Conservation (phyloP, 1,140 invertebrate genomes). For the Drosophila guanche region DNA sequence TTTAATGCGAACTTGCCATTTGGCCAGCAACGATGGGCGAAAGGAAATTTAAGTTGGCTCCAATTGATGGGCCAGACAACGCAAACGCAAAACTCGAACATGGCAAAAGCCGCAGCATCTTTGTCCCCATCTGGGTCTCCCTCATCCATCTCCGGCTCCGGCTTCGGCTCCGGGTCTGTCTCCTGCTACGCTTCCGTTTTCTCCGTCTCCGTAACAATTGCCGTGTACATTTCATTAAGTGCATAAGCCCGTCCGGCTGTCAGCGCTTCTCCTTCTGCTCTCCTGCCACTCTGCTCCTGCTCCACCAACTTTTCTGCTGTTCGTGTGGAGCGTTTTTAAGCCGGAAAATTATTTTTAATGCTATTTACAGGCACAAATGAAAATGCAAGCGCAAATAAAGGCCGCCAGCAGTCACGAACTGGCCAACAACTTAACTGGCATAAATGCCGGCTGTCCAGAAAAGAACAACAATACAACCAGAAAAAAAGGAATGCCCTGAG, state of each 20-base stretch:
- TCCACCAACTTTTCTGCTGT: neutral
- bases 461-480: constrained; percentile 11
- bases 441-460: constrained; percentile 39
- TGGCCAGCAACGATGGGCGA: constrained; percentile 44
- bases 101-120: constrained; percentile 33
- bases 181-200: constrained; percentile 12
- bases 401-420: constrained; percentile 67
- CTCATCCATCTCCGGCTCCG: constrained; percentile 14
- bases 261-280: constrained; percentile 41
- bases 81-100: too few species aligned
- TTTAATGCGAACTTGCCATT: constrained; percentile 60
- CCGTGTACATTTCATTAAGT: constrained; percentile 82
- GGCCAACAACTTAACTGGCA: constrained; percentile 64
- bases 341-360: constrained; percentile 79
- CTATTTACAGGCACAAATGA: constrained; percentile 79
- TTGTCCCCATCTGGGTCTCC: constrained; percentile 34
- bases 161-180: constrained; percentile 14
- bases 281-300: neutral
- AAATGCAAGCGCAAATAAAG: constrained; percentile 77
- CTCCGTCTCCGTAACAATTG: constrained; percentile 58
- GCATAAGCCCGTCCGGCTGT: constrained; percentile 77
- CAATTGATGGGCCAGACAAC: constrained; percentile 53
- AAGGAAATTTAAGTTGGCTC: constrained; percentile 68
- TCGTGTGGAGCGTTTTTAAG: constrained; percentile 61
- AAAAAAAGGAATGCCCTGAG: too few species aligned